phyloP scores from a whole-genome alignment of 1,140 invertebrate species.

The Paralvinella palmiformis region DNA sequence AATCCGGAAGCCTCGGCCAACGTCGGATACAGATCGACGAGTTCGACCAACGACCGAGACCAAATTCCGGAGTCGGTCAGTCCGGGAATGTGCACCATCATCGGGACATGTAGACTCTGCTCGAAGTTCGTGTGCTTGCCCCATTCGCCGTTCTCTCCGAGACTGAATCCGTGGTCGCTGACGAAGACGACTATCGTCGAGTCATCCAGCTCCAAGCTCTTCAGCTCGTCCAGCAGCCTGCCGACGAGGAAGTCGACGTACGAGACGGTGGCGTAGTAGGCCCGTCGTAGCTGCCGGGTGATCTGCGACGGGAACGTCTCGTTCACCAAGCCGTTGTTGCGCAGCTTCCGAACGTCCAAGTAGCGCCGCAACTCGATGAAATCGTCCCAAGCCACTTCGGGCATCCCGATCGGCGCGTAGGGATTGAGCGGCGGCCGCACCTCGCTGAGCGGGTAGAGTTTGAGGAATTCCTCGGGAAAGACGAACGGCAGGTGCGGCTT shows the following conservation, averaged over 20 bases:
- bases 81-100: slow-evolving; percentile 21
- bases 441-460: slow-evolving; percentile 10
- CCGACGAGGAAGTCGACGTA: slow-evolving; percentile 27
- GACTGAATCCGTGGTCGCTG: slow-evolving; percentile 28
- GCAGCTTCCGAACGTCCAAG: background rate
- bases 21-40: slow-evolving; percentile 80
- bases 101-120: slow-evolving; percentile 24
- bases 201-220: slow-evolving; percentile 22
- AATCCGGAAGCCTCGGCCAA: slow-evolving; percentile 65
- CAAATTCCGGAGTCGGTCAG: background rate
- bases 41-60: slow-evolving; percentile 58
- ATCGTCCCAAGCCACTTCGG: slow-evolving; percentile 21
- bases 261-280: slow-evolving; percentile 25
- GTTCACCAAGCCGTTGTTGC: slow-evolving; percentile 11
- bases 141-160: slow-evolving; percentile 28
- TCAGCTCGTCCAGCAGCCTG: slow-evolving; percentile 21
- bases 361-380: slow-evolving; percentile 20
- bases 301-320: background rate
- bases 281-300: slow-evolving; percentile 3
- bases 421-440: slow-evolving; percentile 20
- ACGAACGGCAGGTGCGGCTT: slow-evolving; percentile 15
- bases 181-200: slow-evolving; percentile 26
- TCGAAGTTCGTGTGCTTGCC: slow-evolving; percentile 28
- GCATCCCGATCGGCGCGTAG: slow-evolving; percentile 24
- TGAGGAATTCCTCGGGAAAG: slow-evolving; percentile 4